Base-by-base conservation (phyloP, 2,113 vertebrate species). In the Phaetusa simplex region DNA sequence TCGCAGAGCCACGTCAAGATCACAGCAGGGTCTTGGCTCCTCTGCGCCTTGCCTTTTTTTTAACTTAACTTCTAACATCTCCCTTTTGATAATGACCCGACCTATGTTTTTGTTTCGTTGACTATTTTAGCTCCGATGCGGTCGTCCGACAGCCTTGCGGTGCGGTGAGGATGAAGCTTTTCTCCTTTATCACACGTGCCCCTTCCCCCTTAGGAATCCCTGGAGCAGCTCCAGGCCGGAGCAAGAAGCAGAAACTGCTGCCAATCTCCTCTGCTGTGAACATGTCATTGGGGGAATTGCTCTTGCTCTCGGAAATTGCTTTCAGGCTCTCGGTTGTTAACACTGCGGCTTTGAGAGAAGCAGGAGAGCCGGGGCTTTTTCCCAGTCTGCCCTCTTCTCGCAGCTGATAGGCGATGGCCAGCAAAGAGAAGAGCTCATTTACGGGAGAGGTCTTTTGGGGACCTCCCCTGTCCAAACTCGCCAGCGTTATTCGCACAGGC, bases 201-300 rank as follows among this genome's bases (percentile, higher is more conserved):
- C 58, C 12, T 40, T 77, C 65, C 80, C 73, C 45, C 83, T 43
- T 19, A 10, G 88, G 58, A 81, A 56, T 3, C 30, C 23, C 80
- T 93, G 94, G 96, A 90, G 82, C 62, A 19, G 20, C 86, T 97
- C 94, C 86, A 86, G 47, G 81, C 15, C 0, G 88, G 92, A 94
- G 65, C 1, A 12, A 93, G 94, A 5, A 81, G 76, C 78, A 66
- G 88, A 18, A 91, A 36, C 82, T 14, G 34, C 88, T 93, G 96
- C 94, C 93, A 90, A 58, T 10, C 76, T 82, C 61, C 78, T 76
- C 27, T 19, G 74, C 82, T 26, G 82, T 5, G 81, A 94, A 59
- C 52, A 3, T 52, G 32, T 9, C 82, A 16, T 29, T 30, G 1
- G 36, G 67, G 76, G 93, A 78, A 7, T 24, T 3, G 81, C 93